These are phyloP conservation scores for Calyptommatus sinebrachiatus DNA, from an alignment of 2,113 vertebrate genomes.

Conservation along the genomic window DNA sequence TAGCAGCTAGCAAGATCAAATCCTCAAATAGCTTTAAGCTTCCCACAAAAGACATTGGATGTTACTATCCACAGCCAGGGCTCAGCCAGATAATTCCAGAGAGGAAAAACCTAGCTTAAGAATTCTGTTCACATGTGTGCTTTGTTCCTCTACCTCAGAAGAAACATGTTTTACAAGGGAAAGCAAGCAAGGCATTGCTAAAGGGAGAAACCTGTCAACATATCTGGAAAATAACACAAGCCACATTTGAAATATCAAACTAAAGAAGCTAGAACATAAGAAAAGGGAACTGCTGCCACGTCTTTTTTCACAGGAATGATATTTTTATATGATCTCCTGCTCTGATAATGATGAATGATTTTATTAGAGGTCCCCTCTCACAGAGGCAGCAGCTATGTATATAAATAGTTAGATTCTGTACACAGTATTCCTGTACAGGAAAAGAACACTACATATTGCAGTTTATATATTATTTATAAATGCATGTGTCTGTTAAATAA, in stretches of 20 bases:
- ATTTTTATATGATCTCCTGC: not conserved
- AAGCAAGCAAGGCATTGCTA: not conserved
- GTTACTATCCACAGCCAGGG: not conserved
- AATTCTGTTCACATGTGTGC: not conserved
- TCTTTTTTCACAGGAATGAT: fast-evolving
- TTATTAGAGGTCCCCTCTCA: not conserved
- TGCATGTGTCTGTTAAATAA: not conserved
- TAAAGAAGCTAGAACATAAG: fast-evolving
- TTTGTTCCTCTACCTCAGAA: conserved; percentile 13
- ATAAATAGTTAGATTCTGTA: not conserved
- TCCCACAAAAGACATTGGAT: conserved; percentile 4
- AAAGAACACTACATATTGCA: not conserved
- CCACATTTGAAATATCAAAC: not conserved
- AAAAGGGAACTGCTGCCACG: not conserved
- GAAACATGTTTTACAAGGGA: not conserved
- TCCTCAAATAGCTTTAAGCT: conserved; percentile 53
- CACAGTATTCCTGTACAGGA: not conserved
- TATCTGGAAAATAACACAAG: not conserved
- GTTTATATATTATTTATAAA: not conserved
- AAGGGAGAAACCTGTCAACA: conserved; percentile 4
- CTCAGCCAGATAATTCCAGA: not conserved
- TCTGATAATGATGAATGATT: not conserved
- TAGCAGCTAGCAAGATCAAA: conserved; percentile 49
- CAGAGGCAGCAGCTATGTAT: not conserved
- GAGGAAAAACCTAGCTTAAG: not conserved